phyloP scores from a whole-genome alignment of 2,113 vertebrate genomes.

The Chelonoidis abingdonii region DNA sequence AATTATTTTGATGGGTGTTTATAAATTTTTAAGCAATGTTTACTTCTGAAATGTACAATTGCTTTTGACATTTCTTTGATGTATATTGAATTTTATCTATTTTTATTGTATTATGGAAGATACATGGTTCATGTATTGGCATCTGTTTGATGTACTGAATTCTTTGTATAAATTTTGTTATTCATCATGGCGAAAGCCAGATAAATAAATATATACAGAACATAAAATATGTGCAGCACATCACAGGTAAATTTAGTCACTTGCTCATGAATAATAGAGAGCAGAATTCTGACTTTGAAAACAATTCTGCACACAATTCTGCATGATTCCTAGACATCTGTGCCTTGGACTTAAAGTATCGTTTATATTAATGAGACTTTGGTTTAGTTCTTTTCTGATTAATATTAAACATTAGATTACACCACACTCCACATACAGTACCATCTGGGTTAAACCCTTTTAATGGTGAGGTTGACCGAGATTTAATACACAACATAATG shows the following conservation, averaged over 20 bases:
- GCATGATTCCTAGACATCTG: background rate
- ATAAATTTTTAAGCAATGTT: conserved; percentile 73
- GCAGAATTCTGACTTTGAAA: conserved; percentile 16
- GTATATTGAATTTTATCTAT: conserved; percentile 54
- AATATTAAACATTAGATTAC: background rate
- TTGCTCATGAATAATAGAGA: conserved; percentile 68
- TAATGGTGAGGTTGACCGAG: background rate
- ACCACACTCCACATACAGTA: accelerated
- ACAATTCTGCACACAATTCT: background rate
- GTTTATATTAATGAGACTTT: background rate
- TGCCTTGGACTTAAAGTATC: background rate
- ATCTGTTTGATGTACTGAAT: conserved; percentile 68
- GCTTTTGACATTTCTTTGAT: conserved; percentile 66
- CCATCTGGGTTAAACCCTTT: background rate
- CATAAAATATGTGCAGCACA: conserved; percentile 34
- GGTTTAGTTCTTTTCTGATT: background rate
- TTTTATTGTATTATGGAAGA: conserved; percentile 63
- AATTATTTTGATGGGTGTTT: conserved; percentile 65
- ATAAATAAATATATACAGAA: conserved; percentile 52
- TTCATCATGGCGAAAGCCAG: background rate
- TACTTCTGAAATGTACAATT: conserved; percentile 51
- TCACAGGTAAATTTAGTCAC: conserved; percentile 54
- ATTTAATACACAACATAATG: too few relatives aligned
- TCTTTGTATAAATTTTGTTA: conserved; percentile 51
- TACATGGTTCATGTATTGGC: conserved; percentile 51